Evolutionary conservation across 2,113 vertebrate species (phyloP), one percentile per base, ranked within the genome.

Genomic region (Nerophis ophidion): DNA sequence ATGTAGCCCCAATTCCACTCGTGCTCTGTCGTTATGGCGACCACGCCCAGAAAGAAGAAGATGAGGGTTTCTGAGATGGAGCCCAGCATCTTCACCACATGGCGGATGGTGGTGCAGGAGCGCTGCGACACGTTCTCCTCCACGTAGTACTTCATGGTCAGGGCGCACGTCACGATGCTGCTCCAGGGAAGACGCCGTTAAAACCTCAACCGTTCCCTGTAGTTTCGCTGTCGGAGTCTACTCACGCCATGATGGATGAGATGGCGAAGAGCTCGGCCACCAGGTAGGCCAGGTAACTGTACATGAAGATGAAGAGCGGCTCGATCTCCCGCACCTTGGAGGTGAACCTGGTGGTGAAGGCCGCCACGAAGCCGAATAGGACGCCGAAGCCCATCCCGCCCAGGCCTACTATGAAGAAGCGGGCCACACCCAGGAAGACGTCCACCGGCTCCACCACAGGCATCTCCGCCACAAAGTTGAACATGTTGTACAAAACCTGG

Each of bases 211-310:
- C 0, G 13, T 10, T 6, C 6, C 2, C 40, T 7, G 33, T 16
- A 5, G 11, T 33, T 26, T 44, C 38, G 12, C 11, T 12, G 3
- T 8, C 11, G 16, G 10, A 16, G 40, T 53, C 26, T 80, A 97
- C 97, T 97, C 88, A 99, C 97, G 97, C 93, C 94, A 97, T 96
- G 87, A 99, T 98, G 79, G 95, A 95, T 0, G 97, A 99, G 75
- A 98, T 89, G 65, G 93, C 86, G 54, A 98, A 94, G 84, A 98
- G 92, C 87, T 99, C 97, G 0, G 97, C 94, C 65, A 96, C 91
- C 76, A 98, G 90, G 68, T 98, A 99, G 65, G 94, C 93, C 84
- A 99, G 83, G 71, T 98, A 99, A 84, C 95, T 97, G 89, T 92
- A 99, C 88, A 98, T 91, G 91, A 99, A 98, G 81, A 98, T 93